Evolutionary conservation across 2,888 invertebrate genomes (phyloP).

Genomic region (Leptinotarsa peninsularis): DNA sequence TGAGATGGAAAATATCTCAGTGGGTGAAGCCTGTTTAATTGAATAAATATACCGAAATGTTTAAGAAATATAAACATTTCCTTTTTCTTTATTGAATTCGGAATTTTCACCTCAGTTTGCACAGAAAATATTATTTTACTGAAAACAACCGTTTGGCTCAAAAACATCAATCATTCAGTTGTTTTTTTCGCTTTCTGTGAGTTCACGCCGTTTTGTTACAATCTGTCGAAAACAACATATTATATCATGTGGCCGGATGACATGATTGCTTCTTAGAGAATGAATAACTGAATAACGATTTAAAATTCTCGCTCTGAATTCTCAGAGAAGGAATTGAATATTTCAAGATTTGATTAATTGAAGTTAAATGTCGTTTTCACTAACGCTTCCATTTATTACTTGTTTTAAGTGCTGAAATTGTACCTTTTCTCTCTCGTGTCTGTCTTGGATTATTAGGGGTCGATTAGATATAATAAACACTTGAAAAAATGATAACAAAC

Average conservation of each 20-base stretch:
- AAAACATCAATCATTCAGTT: neutral
- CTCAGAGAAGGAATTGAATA: neutral
- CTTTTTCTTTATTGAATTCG: too few species aligned
- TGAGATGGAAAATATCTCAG: too few species aligned
- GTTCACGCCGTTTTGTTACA: neutral
- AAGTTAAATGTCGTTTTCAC: neutral
- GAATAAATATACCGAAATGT: too few species aligned
- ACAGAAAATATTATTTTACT: neutral
- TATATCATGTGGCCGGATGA: neutral
- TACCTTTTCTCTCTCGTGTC: too few species aligned
- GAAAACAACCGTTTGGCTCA: neutral
- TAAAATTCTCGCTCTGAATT: neutral
- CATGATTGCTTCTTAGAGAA: neutral
- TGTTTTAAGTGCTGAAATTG: too few species aligned
- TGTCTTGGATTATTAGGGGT: too few species aligned
- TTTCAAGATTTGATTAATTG: neutral
- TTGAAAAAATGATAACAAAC: too few species aligned
- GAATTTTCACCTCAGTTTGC: neutral
- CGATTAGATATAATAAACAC: too few species aligned
- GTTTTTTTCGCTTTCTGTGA: neutral
- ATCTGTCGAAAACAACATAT: conserved; percentile 1
- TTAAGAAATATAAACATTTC: too few species aligned
- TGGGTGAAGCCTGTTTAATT: too few species aligned
- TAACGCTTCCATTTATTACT: too few species aligned
- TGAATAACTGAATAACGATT: neutral